Conservation (phyloP, 1,140 invertebrate genomes). For the Drosophila sechellia region DNA sequence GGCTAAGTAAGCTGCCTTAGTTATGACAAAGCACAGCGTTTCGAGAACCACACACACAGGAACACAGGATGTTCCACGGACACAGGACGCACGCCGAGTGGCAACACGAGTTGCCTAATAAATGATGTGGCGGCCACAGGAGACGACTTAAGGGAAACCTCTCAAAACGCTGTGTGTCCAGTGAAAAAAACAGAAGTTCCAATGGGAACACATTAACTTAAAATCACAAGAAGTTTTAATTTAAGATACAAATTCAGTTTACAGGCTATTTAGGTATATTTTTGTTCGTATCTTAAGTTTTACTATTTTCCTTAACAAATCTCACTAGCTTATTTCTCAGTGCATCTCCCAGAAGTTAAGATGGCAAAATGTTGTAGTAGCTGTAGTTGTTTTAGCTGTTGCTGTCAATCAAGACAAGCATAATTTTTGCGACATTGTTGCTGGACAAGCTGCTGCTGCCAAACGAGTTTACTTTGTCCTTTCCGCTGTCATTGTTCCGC, state of each 20-base stretch:
- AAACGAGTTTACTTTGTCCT: conserved; percentile 54
- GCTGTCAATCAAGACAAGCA: conserved; percentile 74
- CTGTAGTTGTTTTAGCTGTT: conserved; percentile 42
- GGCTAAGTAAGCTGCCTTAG: conserved; percentile 43
- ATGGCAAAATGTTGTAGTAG: conserved; percentile 30
- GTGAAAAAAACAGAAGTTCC: background rate
- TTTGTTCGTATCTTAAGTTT: too few species aligned
- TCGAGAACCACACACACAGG: conserved; percentile 14
- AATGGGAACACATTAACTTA: too few species aligned
- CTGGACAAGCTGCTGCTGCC: conserved; percentile 62
- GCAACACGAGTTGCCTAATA: conserved; percentile 52
- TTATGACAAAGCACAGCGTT: conserved; percentile 54
- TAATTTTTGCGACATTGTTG: conserved; percentile 71
- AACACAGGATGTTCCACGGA: conserved; percentile 23
- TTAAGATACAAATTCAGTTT: too few species aligned
- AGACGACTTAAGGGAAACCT: conserved; percentile 13
- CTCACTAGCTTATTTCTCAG: too few species aligned
- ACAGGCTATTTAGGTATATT: too few species aligned
- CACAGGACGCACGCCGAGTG: conserved; percentile 11
- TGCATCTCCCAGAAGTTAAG: conserved; percentile 13
- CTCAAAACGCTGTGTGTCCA: conserved; percentile 13
- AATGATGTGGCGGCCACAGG: conserved; percentile 62
- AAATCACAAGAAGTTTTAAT: background rate
- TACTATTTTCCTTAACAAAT: too few species aligned
- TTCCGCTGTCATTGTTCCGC: conserved; percentile 40